Evolutionary conservation across 92 coral and sea anemone species (phyloP), one percentile per base, ranked within the genome.

Genomic region (Siderastrea siderea): DNA sequence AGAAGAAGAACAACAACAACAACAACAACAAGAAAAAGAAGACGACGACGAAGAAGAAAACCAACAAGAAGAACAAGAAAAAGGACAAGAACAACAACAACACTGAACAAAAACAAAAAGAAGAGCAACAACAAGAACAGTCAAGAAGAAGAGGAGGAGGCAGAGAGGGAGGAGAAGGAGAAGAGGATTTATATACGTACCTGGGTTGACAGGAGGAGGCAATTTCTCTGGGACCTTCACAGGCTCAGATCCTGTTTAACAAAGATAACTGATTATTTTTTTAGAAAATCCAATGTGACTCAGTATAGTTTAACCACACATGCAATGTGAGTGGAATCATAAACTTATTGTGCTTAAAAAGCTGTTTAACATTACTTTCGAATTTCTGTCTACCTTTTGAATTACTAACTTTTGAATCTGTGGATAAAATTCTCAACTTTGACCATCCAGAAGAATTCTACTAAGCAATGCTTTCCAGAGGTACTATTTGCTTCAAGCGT

Each of bases 191-290:
- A 67, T 67, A 10, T 19, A 74, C 51, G 10, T 71, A 82, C 86
- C 86, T 82, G 59, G 47, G 0, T 43, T 1, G 2, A 10, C 43
- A 8, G 86, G 86, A 16, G 58, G 68, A 58, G 86, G 86, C 8
- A 82, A 2, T 45, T 5, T 5, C 2, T 0, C 57, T 45, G 78
- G 78, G 9, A 82, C 77, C 55, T 58, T 82, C 6, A 82, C 78
- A n/a, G 86, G 50, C n/a, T 16, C 8, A 13, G 68, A 69, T 16
- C 19, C 86, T 82, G 51, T 10, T 1, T 16, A 68, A 14, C 6
- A 68, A 9, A 5, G 14, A 15, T 48, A 11, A 47, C 15, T 49
- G 7, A 70, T 7, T 43, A n/a, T 65, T 43, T 8, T 8, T 67
- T 67, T 26, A 4, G 12, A 55, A 55, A 55, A 55, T 55, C 61